Conservation (phyloP, 2,113 vertebrate genomes). For the Nothoprocta pentlandii region DNA sequence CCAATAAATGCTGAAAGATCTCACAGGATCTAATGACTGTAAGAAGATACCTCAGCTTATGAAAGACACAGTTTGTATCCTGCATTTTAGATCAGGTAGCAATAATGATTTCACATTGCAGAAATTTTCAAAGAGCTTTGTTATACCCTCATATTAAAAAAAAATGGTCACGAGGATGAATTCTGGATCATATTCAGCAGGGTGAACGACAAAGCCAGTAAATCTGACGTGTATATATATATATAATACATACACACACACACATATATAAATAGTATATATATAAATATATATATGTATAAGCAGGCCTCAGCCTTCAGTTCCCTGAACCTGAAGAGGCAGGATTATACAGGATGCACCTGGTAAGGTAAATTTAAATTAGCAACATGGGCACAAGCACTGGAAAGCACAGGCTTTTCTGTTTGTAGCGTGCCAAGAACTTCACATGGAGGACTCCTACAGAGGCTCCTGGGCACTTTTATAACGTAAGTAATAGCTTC, state of each 20-base stretch:
- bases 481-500: constrained; percentile 10
- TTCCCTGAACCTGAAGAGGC: background rate
- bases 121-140: background rate
- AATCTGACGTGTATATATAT: background rate
- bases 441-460: background rate
- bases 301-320: background rate
- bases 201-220: background rate
- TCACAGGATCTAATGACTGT: background rate
- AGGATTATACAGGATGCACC: background rate
- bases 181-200: background rate
- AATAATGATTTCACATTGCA: background rate
- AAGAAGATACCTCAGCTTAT: background rate
- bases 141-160: background rate
- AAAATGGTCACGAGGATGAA: background rate
- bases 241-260: too few relatives aligned
- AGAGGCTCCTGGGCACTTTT: background rate
- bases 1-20: background rate
- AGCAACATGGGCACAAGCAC: background rate
- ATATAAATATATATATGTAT: background rate
- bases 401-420: fast-evolving
- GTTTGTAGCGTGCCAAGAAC: background rate
- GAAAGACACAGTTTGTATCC: background rate
- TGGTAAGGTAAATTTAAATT: background rate
- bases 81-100: background rate
- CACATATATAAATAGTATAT: background rate